Evolutionary conservation across 2,888 invertebrate species (phyloP).

Genomic region (Periphyllus acericola): DNA sequence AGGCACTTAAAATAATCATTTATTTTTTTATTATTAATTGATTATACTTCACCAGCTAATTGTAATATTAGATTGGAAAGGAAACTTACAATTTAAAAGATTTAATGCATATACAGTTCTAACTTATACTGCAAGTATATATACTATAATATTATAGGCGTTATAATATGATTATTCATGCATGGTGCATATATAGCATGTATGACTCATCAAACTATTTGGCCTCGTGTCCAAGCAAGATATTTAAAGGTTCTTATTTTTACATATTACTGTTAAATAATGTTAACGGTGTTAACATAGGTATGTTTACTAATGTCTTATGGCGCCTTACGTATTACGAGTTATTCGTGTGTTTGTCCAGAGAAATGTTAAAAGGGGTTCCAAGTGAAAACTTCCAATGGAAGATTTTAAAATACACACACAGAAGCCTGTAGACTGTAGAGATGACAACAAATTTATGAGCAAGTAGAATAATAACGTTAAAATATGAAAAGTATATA

Average conservation of each 20-base stretch:
- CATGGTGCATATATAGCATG: background rate
- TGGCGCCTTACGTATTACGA: background rate
- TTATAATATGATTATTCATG: background rate
- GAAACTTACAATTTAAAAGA: too few species aligned
- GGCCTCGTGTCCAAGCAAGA: constrained; percentile 8
- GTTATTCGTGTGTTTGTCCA: background rate
- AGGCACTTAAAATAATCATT: too few species aligned
- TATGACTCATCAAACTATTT: constrained; percentile 17
- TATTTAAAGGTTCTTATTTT: constrained; percentile 22
- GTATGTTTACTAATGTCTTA: background rate
- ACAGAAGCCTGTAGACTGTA: background rate
- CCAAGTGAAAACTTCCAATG: background rate
- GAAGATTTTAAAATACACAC: background rate
- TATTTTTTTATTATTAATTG: too few species aligned
- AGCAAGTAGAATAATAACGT: background rate
- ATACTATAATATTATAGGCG: background rate
- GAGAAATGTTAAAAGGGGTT: background rate
- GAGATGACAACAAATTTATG: background rate
- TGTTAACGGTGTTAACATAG: background rate
- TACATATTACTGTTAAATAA: constrained; percentile 3
- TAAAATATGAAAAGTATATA: background rate
- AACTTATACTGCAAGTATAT: background rate
- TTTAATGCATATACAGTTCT: too few species aligned
- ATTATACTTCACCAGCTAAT: too few species aligned
- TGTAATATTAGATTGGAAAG: too few species aligned